These are phyloP conservation scores for Teleogryllus oceanicus DNA, from an alignment of 2,888 invertebrate genomes.

Conservation along the genomic window DNA sequence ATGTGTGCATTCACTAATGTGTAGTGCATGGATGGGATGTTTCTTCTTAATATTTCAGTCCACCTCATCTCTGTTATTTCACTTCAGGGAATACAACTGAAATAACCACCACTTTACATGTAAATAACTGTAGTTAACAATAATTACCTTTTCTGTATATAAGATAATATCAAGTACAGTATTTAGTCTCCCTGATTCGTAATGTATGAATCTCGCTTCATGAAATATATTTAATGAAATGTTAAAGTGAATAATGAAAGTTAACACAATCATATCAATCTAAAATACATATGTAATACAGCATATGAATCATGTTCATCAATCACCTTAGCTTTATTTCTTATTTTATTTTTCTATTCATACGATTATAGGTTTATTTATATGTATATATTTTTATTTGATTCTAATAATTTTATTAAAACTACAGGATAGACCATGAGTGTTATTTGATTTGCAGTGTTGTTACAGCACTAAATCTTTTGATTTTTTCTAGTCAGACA, in stretches of 20 bases:
- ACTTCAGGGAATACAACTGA: slow-evolving; percentile 31
- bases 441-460: no score
- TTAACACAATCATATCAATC: slow-evolving; percentile 9
- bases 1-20: slow-evolving; percentile 41
- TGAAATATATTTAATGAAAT: slow-evolving; percentile 28
- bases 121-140: slow-evolving; percentile 29
- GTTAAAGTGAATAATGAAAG: slow-evolving; percentile 22
- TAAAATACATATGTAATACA: slow-evolving; percentile 1
- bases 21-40: slow-evolving; percentile 34
- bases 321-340: not conserved
- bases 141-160: slow-evolving; percentile 29
- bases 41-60: slow-evolving; percentile 23
- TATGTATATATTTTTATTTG: no score
- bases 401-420: no score
- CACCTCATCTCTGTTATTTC: slow-evolving; percentile 24
- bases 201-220: slow-evolving; percentile 31
- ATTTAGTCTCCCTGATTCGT: slow-evolving; percentile 28
- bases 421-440: no score
- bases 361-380: not conserved
- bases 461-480: no score
- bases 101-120: slow-evolving; percentile 27
- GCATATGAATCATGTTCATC: not conserved
- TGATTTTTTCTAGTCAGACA: no score
- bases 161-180: slow-evolving; percentile 23
- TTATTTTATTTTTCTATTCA: not conserved